Evolutionary conservation across 2,888 invertebrate species (phyloP).

Genomic region (Lasioglossum lativentre): DNA sequence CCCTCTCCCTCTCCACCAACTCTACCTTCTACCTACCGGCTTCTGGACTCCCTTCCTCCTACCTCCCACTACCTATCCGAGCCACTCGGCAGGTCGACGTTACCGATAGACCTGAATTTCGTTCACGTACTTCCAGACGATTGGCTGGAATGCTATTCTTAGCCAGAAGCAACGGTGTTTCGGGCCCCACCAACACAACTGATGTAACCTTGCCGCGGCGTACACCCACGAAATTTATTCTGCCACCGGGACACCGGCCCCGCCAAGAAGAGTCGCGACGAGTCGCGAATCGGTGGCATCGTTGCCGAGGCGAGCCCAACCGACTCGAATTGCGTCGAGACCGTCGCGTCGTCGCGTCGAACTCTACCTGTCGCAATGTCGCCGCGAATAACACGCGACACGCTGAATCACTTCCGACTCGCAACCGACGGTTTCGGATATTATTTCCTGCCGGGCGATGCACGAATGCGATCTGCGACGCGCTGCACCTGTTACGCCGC

Average conservation of each 20-base stretch:
- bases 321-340: constrained; percentile 6
- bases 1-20: not conserved
- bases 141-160: constrained; percentile 53
- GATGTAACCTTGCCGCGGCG: constrained; percentile 31
- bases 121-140: constrained; percentile 45
- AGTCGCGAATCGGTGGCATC: constrained; percentile 1
- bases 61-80: not conserved
- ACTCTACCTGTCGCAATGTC: not conserved
- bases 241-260: constrained; percentile 16
- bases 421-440: not conserved
- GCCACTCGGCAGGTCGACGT: constrained; percentile 21
- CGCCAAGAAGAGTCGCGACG: constrained; percentile 1
- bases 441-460: not conserved
- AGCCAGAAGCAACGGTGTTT: constrained; percentile 44
- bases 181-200: constrained; percentile 1
- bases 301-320: not conserved
- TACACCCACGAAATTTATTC: constrained; percentile 41
- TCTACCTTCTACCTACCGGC: not conserved
- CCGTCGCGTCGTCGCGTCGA: not conserved
- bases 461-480: no score
- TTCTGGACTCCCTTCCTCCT: not conserved
- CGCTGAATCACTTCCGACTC: constrained; percentile 6
- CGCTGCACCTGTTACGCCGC: constrained; percentile 2
- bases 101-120: constrained; percentile 55
- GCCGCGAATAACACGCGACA: not conserved